phyloP scores from a whole-genome alignment of 2,113 vertebrate species.

The Notechis scutatus region DNA sequence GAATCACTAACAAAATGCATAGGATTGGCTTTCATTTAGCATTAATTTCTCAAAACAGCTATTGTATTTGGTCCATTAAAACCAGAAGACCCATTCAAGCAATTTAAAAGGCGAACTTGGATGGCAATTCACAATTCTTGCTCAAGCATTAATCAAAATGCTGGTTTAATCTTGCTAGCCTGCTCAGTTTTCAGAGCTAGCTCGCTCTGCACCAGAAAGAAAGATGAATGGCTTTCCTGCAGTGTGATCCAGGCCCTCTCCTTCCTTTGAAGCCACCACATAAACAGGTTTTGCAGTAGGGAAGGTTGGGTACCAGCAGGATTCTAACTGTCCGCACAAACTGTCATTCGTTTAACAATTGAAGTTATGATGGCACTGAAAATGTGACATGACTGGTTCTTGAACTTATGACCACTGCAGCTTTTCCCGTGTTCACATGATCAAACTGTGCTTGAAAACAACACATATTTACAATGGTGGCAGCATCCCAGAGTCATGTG shows the following conservation, averaged over 20 bases:
- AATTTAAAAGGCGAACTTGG: not conserved
- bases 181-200: not conserved
- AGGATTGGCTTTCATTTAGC: not conserved
- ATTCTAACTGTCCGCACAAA: not conserved
- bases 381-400: too few relatives aligned
- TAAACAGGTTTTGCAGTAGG: not conserved
- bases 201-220: not conserved
- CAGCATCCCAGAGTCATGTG: too few relatives aligned
- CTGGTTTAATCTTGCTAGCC: not conserved
- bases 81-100: not conserved
- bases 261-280: not conserved
- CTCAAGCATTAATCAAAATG: not conserved
- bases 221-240: not conserved
- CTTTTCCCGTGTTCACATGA: too few relatives aligned
- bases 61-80: not conserved
- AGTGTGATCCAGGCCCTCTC: not conserved
- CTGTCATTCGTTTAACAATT: not conserved
- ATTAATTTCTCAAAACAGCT: not conserved
- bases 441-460: too few relatives aligned
- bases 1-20: not conserved
- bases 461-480: too few relatives aligned
- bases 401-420: too few relatives aligned
- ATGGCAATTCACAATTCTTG: not conserved
- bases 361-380: too few relatives aligned
- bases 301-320: not conserved